Conservation (phyloP, 2,888 invertebrate genomes). For the Nudaria mundana region DNA sequence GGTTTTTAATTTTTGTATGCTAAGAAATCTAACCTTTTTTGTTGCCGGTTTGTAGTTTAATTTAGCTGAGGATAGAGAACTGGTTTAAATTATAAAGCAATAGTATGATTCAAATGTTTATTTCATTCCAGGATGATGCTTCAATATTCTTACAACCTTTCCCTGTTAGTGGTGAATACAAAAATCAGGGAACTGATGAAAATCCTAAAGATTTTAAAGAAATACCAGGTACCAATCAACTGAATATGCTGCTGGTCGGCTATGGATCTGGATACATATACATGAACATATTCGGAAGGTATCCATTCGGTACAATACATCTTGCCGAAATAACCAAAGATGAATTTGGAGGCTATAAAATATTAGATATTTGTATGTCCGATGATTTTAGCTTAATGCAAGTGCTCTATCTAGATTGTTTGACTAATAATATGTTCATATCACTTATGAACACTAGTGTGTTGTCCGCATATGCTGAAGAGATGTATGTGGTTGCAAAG, state of each 20-base stretch:
- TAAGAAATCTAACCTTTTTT: no score
- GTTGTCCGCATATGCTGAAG: slow-evolving; percentile 83
- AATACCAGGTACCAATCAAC: slow-evolving; percentile 79
- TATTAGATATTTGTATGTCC: slow-evolving; percentile 85
- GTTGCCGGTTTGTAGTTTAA: no score
- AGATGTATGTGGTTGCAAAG: slow-evolving; percentile 86
- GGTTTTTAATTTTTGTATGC: no score
- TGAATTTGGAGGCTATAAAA: slow-evolving; percentile 79
- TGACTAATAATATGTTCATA: slow-evolving; percentile 66
- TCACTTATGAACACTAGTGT: slow-evolving; percentile 81
- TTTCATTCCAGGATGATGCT: slow-evolving; percentile 65
- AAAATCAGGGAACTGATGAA: slow-evolving; percentile 77
- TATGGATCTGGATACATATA: slow-evolving; percentile 86
- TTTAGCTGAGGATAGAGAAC: no score
- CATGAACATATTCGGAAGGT: slow-evolving; percentile 92
- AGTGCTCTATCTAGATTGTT: slow-evolving; percentile 80
- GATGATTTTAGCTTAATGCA: slow-evolving; percentile 87
- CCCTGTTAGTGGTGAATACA: slow-evolving; percentile 77
- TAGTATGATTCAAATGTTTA: no score
- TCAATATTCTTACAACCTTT: slow-evolving; percentile 81
- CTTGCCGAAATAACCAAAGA: slow-evolving; percentile 79
- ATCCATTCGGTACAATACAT: slow-evolving; percentile 87
- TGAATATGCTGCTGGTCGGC: slow-evolving; percentile 91
- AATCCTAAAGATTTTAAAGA: slow-evolving; percentile 81
- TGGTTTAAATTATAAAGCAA: no score